These are phyloP conservation scores for Smutsia gigantea DNA, from an alignment of 2,797 vertebrate genomes.

Conservation along the genomic window DNA sequence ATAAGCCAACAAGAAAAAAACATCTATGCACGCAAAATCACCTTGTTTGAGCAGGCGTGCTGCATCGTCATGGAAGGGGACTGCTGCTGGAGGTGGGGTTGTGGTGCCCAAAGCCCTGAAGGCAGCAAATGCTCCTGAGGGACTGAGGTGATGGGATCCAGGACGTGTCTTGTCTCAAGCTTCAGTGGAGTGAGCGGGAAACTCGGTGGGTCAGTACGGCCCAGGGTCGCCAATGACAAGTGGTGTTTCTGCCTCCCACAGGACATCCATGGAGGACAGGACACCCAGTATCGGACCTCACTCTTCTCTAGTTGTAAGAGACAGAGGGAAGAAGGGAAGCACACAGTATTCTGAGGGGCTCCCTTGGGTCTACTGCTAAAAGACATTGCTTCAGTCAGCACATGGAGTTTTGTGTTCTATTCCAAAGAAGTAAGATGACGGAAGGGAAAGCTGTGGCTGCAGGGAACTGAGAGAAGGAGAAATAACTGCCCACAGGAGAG, in stretches of 20 bases:
- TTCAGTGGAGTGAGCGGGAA: background rate
- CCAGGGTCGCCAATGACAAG: background rate
- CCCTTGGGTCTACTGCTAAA: accelerated
- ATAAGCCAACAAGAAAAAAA: background rate
- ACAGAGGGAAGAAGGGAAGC: background rate
- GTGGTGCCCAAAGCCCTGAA: background rate
- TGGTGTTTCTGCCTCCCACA: background rate
- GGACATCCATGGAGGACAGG: background rate
- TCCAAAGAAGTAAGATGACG: background rate
- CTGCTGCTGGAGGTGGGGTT: background rate
- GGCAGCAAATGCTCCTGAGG: background rate
- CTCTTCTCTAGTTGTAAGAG: background rate
- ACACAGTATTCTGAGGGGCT: background rate
- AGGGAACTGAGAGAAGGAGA: background rate
- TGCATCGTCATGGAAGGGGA: no score
- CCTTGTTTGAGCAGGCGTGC: background rate
- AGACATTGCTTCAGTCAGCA: accelerated
- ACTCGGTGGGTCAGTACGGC: background rate
- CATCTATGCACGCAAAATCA: background rate
- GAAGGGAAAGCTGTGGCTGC: background rate
- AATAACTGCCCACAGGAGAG: accelerated
- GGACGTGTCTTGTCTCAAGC: no score
- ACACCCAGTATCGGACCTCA: background rate
- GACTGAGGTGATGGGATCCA: accelerated
- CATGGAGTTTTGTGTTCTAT: background rate